These are phyloP conservation scores for Chelonoidis abingdonii DNA, from an alignment of 2,113 vertebrate species.

Conservation along the genomic window DNA sequence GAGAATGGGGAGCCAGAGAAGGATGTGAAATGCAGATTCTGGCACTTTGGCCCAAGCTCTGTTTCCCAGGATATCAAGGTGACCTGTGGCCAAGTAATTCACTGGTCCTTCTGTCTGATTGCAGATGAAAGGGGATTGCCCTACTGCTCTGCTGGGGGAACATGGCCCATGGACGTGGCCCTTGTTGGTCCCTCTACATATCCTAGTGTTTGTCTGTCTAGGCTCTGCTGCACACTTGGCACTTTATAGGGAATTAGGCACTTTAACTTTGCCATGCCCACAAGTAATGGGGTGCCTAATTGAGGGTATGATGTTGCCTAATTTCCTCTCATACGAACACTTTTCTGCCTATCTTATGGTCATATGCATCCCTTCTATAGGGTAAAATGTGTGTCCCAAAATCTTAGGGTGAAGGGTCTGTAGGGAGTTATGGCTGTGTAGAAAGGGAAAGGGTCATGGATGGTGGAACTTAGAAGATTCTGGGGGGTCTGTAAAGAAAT, in stretches of 20 bases:
- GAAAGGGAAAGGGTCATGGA: not conserved
- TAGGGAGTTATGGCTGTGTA: not conserved
- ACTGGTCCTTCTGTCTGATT: not conserved
- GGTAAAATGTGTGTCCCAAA: fast-evolving
- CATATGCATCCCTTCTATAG: not conserved
- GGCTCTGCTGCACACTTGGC: not conserved
- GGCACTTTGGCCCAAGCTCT: not conserved
- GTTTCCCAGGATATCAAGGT: not conserved
- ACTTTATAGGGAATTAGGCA: not conserved
- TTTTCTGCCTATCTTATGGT: not conserved
- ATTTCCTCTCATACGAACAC: not conserved
- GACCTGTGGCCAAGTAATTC: not conserved
- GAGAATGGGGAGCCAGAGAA: not conserved
- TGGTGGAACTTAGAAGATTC: not conserved
- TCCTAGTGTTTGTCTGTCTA: not conserved
- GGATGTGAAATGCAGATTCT: not conserved
- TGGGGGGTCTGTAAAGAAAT: not conserved
- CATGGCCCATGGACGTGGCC: not conserved
- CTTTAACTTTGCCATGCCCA: not conserved
- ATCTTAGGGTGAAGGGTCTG: not conserved
- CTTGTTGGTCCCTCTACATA: not conserved
- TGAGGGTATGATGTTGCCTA: not conserved
- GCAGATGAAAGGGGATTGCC: not conserved
- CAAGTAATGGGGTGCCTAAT: not conserved
- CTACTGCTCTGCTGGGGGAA: not conserved